A percentile compares a stretch with the other conserved stretches of the same genome.
phyloP scores from a whole-genome alignment of 2,113 vertebrate genomes.

The Bombycilla garrulus region DNA sequence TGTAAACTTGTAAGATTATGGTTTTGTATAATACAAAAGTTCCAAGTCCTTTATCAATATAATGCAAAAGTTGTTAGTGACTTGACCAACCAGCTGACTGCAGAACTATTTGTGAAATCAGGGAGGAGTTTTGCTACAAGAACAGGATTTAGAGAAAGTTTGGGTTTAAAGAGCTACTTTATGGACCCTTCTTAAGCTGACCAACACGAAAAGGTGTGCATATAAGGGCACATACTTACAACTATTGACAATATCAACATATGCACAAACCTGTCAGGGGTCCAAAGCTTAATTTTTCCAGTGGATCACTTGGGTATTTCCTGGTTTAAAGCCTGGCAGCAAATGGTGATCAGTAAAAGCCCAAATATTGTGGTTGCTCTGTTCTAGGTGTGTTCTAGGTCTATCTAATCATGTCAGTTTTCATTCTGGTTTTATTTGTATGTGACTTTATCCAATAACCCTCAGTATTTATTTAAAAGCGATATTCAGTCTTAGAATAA shows the following conservation, averaged over 20 bases:
- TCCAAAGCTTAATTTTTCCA: neutral
- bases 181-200: neutral
- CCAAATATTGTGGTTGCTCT: neutral
- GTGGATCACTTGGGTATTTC: neutral
- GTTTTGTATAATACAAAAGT: neutral
- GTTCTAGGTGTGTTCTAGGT: neutral
- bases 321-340: neutral
- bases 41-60: neutral
- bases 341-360: neutral
- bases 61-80: neutral
- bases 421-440: neutral
- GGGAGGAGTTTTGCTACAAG: neutral
- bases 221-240: rapidly evolving
- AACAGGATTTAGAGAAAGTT: neutral
- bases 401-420: neutral
- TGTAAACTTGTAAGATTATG: neutral
- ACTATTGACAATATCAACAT: neutral
- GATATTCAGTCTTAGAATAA: neutral
- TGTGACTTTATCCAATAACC: neutral
- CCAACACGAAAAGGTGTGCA: neutral
- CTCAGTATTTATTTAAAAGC: neutral
- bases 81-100: neutral
- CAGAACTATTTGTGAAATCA: neutral
- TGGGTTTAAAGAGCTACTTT: neutral
- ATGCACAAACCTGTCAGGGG: neutral